Base-by-base conservation (phyloP, 2,888 invertebrate genomes). In the Amiota minor region DNA sequence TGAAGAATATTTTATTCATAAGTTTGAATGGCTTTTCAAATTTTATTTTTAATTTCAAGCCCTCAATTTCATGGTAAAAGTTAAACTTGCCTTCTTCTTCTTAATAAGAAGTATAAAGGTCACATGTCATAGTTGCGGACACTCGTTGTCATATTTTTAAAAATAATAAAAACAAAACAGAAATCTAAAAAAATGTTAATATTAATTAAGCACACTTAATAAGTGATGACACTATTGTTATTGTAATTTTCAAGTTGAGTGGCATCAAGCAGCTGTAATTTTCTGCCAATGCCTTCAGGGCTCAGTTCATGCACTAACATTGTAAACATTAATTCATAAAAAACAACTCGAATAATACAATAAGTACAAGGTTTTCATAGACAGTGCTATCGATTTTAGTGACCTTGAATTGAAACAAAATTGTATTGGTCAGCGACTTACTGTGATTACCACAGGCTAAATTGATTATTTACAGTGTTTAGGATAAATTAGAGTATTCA, bases 101-200 rank as follows among this genome's bases (percentile, higher is more conserved):
- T n/a, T n/a, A n/a, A n/a, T n/a, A n/a, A 35, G 2, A 35, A 35
- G 6, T 35, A 35, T 35, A 35, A 35, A 46, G 62, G 35, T 62
- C 45, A 62, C 45, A n/a, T 62, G 62, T 46, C 62, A 62, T n/a
- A n/a, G 45, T n/a, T 62, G 35, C 16, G 11, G 62, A 62, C 62
- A 62, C 14, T 45, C n/a, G 61, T 14, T 62, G 62, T 62, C 62
- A 62, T n/a, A 23, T 62, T 35, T 14, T 10, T n/a, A 9, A n/a
- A 35, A 35, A 35, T 35, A 62, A 23, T 14, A 20, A 62, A 20
- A 62, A n/a, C n/a, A 35, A 62, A 62, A 45, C 45, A 46, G 4
- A 45, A n/a, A 62, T 20, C 12, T 20, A 20, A 59, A 20, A 59
- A 18, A 53, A n/a, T 53, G 2, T 53, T 18, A 10, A 45, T 46